These are phyloP conservation scores for Lithosia quadra DNA, from an alignment of 2,888 invertebrate species.

Conservation along the genomic window DNA sequence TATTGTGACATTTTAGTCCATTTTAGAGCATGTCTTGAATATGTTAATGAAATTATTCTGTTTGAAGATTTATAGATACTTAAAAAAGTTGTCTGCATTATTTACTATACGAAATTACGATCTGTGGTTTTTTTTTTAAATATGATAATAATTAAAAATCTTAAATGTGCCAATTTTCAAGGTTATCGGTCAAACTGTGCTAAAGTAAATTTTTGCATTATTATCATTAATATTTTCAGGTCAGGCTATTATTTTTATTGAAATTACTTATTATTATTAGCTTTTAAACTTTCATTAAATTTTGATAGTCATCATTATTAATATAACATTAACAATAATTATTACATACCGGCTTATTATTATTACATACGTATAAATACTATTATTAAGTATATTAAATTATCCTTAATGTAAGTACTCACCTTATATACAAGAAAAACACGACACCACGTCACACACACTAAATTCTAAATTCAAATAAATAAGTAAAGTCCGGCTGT, in stretches of 20 bases:
- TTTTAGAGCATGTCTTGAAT: not conserved
- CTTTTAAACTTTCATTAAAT: no score
- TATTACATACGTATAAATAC: not conserved
- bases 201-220: no score
- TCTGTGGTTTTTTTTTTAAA: not conserved
- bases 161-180: not conserved
- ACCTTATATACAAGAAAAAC: conserved; percentile 75
- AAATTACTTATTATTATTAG: not conserved
- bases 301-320: no score
- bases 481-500: conserved; percentile 46
- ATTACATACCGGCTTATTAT: not conserved
- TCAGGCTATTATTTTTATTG: not conserved
- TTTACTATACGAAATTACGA: no score
- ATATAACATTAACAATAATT: not conserved
- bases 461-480: conserved; percentile 51
- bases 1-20: not conserved
- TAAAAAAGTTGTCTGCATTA: no score
- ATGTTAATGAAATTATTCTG: not conserved
- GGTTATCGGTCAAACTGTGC: not conserved
- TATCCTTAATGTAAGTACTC: conserved; percentile 49
- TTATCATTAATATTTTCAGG: not conserved
- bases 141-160: not conserved
- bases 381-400: conserved; percentile 29
- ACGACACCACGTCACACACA: conserved; percentile 78
- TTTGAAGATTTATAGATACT: not conserved